Evolutionary conservation across 2,113 vertebrate genomes (phyloP), one percentile per base, ranked within the genome.

Genomic region (Actenoides hombroni): DNA sequence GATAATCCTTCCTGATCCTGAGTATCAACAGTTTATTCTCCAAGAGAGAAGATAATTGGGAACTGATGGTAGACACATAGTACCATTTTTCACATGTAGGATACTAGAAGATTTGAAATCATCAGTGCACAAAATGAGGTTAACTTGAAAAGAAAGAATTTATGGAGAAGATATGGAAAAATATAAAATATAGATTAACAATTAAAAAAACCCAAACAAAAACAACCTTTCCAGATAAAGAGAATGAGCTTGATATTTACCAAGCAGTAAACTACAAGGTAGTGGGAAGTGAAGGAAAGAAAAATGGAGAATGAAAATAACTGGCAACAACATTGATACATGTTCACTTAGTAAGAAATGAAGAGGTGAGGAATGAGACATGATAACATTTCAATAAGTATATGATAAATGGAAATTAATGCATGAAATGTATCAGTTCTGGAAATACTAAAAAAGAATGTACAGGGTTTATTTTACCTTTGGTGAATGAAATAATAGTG

Each of bases 291-390:
- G 35, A 75, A 73, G 33, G 28, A 75, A 81, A 56, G 71, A 35
- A 54, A 81, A 87, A 25, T 33, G 16, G 29, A 54, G 18, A 79
- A 68, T 53, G 37, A 88, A 91, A 78, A 65, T 42, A 51, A 51
- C 19, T 31, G 5, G 15, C 29, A 61, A 11, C 10, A 68, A 1
- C 12, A 7, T 1, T 56, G 57, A 42, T n/a, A 8, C 4, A 3
- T 33, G 5, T 68, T 96, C 2, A 1, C 13, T 48, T 54, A 42
- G 33, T 74, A 28, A 78, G 78, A 89, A 82, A 75, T 46, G 28
- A 46, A 42, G 13, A 56, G 23, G 4, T 60, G 57, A 79, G 26
- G 29, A 90, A 53, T 82, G 16, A 20, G 54, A 56, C 9, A 17
- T 59, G 6, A 14, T 42, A 44, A 12, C 39, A 17, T 48, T 70